phyloP scores from a whole-genome alignment of 2,113 vertebrate genomes.

The Syngnathus floridae region DNA sequence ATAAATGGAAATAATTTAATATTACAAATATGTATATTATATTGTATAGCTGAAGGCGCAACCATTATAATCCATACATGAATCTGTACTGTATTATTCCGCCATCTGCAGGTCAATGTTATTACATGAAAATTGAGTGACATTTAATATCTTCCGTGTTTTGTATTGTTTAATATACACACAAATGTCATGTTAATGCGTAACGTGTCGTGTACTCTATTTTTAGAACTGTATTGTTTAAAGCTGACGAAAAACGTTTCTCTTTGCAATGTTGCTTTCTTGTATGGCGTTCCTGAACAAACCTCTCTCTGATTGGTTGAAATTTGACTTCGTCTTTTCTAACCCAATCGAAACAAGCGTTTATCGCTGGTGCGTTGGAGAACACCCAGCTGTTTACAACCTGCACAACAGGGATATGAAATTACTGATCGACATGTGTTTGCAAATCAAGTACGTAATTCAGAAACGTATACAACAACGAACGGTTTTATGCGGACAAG shows the following conservation, averaged over 20 bases:
- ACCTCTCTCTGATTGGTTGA: constrained; percentile 68
- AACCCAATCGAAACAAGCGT: constrained; percentile 78
- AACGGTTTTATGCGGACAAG: neutral
- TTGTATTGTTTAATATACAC: neutral
- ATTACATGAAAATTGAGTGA: constrained; percentile 16
- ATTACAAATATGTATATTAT: no score
- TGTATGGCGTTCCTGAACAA: constrained; percentile 57
- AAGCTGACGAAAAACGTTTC: constrained; percentile 27
- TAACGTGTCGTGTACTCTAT: neutral
- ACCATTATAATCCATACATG: neutral
- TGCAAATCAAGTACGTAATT: constrained; percentile 42
- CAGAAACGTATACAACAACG: constrained; percentile 15
- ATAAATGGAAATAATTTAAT: no score
- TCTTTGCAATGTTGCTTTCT: constrained; percentile 9
- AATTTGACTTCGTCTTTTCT: constrained; percentile 50
- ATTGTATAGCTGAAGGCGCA: neutral
- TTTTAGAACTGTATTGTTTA: neutral
- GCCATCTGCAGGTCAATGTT: constrained; percentile 38
- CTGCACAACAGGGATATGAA: constrained; percentile 68
- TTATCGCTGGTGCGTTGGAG: constrained; percentile 72
- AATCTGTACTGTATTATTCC: constrained; percentile 12
- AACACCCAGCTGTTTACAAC: constrained; percentile 72
- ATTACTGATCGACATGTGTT: constrained; percentile 41
- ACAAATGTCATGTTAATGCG: neutral
- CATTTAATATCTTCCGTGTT: neutral